phyloP scores from a whole-genome alignment of 53 echinoderm and acorn worm genomes.

The Luidia sarsii region DNA sequence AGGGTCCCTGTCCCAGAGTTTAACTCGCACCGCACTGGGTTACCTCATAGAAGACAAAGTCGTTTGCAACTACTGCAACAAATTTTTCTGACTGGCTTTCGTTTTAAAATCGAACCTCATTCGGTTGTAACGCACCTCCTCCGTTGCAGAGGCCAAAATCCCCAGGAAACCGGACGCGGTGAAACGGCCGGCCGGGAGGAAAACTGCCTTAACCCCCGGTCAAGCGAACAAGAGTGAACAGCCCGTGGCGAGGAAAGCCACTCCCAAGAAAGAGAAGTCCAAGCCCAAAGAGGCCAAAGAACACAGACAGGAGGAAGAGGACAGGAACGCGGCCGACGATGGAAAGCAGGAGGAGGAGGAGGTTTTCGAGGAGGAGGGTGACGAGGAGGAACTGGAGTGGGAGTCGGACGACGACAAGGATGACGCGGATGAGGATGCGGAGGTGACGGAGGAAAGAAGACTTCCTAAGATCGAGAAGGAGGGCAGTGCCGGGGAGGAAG shows the following conservation, averaged over 20 bases:
- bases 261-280: constrained; percentile 1
- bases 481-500: constrained; percentile 12
- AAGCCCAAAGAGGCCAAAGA: background rate
- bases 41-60: too few species aligned
- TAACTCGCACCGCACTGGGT: too few species aligned
- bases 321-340: too few species aligned
- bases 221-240: background rate
- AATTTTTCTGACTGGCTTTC: too few species aligned
- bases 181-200: background rate
- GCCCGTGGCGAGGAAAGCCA: background rate
- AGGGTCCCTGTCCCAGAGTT: too few species aligned
- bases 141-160: constrained; percentile 22
- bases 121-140: background rate
- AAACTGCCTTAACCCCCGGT: background rate
- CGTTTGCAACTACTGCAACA: too few species aligned
- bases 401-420: constrained; percentile 4
- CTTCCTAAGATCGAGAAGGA: background rate
- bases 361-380: constrained; percentile 24
- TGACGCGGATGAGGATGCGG: constrained; percentile 34
- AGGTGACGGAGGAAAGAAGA: constrained; percentile 1
- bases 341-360: constrained; percentile 53
- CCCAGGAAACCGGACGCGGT: constrained; percentile 2
- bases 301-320: background rate
- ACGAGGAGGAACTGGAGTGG: constrained; percentile 32
- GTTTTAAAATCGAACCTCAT: too few species aligned